Evolutionary conservation across 2,797 vertebrate species (phyloP).

Genomic region (Champsocephalus esox): DNA sequence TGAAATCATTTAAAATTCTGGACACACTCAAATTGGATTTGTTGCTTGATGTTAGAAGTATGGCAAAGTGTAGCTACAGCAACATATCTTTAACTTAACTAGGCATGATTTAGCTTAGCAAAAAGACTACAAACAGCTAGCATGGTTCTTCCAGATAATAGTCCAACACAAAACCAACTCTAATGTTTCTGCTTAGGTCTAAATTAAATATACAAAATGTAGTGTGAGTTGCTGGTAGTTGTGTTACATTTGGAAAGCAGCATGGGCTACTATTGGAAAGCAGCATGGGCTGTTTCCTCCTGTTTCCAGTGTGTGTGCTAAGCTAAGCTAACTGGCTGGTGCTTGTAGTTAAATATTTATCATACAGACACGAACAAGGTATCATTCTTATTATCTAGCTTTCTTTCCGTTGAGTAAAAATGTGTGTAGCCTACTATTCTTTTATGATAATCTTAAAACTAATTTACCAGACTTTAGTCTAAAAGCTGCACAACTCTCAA

Average conservation of each 20-base stretch:
- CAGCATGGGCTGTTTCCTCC: too few species aligned
- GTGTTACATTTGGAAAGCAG: too few species aligned
- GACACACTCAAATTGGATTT: neutral
- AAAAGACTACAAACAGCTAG: too few species aligned
- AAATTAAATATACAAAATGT: too few species aligned
- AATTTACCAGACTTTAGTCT: neutral
- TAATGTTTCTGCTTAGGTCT: too few species aligned
- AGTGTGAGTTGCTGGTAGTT: neutral
- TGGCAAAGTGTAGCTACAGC: too few species aligned
- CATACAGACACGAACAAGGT: too few species aligned
- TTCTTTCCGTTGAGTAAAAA: neutral
- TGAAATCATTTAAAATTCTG: neutral
- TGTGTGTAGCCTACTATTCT: neutral
- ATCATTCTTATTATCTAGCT: neutral
- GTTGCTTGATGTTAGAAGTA: neutral
- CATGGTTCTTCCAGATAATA: too few species aligned
- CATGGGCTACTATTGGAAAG: neutral
- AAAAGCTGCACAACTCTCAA: neutral
- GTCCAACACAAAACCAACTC: too few species aligned
- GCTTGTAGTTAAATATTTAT: too few species aligned
- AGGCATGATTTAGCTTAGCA: too few species aligned
- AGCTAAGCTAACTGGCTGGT: neutral
- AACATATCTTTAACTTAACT: neutral
- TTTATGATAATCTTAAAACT: neutral
- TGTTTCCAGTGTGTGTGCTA: neutral